Percentiles rank a stretch among this genome's conserved stretches.
These are phyloP conservation scores for Raillietiella orientalis DNA, from an alignment of 2,888 invertebrate species.

Conservation along the genomic window DNA sequence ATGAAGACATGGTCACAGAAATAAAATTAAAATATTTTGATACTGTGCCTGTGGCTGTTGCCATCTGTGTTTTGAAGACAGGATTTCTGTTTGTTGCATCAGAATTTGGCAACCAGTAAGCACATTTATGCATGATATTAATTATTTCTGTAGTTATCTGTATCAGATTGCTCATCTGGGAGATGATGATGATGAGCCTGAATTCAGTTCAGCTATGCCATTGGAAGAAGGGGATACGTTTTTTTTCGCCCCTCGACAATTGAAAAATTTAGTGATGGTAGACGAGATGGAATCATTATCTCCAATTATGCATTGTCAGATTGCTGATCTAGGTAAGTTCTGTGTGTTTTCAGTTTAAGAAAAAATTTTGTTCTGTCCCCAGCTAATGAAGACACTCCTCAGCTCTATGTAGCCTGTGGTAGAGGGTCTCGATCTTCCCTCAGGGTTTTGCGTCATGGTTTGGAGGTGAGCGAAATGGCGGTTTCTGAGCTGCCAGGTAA, in stretches of 20 bases:
- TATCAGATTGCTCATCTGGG: slow-evolving; percentile 98
- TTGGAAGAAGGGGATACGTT: slow-evolving; percentile 95
- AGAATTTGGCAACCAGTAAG: slow-evolving; percentile 99
- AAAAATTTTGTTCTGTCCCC: slow-evolving; percentile 8
- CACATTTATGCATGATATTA: slow-evolving; percentile 3
- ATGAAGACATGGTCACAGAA: slow-evolving; percentile 93
- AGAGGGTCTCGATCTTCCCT: slow-evolving; percentile 77
- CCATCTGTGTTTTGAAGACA: slow-evolving; percentile 93
- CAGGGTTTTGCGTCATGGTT: slow-evolving; percentile 70
- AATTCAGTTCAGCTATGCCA: slow-evolving; percentile 93
- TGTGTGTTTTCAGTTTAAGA: no score
- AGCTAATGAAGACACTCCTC: slow-evolving; percentile 95
- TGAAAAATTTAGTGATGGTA: slow-evolving; percentile 77
- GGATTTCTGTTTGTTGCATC: slow-evolving; percentile 94
- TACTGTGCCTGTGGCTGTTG: slow-evolving; percentile 80
- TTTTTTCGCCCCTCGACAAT: slow-evolving; percentile 76
- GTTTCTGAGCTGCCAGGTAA: slow-evolving; percentile 98
- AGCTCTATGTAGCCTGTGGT: slow-evolving; percentile 84
- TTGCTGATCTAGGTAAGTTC: slow-evolving; percentile 36
- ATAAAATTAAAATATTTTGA: slow-evolving; percentile 98
- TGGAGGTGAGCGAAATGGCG: slow-evolving; percentile 98
- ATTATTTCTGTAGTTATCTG: slow-evolving; percentile 32
- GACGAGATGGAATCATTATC: slow-evolving; percentile 89
- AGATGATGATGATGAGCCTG: slow-evolving; percentile 94
- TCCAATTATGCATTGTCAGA: slow-evolving; percentile 49